Evolutionary conservation across 2,888 invertebrate genomes (phyloP), one percentile per base, ranked within the genome.

Genomic region (Periphyllus acericola): DNA sequence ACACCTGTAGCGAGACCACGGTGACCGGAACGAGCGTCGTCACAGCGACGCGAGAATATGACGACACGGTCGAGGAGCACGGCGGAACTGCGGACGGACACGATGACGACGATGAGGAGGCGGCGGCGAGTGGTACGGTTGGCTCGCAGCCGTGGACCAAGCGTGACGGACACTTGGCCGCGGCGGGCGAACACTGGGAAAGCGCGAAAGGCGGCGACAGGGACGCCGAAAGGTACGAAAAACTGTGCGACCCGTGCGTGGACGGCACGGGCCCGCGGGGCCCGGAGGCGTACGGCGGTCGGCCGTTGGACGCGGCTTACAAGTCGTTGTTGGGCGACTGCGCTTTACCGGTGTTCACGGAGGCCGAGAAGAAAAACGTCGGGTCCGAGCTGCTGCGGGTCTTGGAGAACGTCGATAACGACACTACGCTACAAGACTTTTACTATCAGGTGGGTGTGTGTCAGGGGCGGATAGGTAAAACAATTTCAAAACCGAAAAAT

Each of bases 381-480:
- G 21, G 74, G 1, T 36, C 86, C 14, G 86, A 80, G 36, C 6
- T 87, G 32, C 40, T 87, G 19, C 29, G 8, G 8, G 66, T 80
- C 2, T 25, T 87, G 29, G 17, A 74, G 8, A 32, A 21, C 36
- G 80, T 87, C 29, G 19, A 74, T 19, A 55, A 79, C 72, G 0
- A n/a, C 2, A 87, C 80, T 0, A 80, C 86, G 32, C 21, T 87
- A n/a, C 86, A 87, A 40, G 86, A 87, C 19, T 87, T 87, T 74
- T 87, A 74, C 40, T 87, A 74, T 17, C 80, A 87, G 80, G 86
- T n/a, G 68, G 5, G 14, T 3, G n/a, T 68, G 68, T 68, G 8
- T 68, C 68, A 40, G n/a, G 9, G n/a, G 25, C 68, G 40, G 9
- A 40, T 40, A 40, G 40, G 5, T 9, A 40, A 40, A 40, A 40